Evolutionary conservation across 2,888 invertebrate genomes (phyloP).

Genomic region (Listrodromus nycthemerus): DNA sequence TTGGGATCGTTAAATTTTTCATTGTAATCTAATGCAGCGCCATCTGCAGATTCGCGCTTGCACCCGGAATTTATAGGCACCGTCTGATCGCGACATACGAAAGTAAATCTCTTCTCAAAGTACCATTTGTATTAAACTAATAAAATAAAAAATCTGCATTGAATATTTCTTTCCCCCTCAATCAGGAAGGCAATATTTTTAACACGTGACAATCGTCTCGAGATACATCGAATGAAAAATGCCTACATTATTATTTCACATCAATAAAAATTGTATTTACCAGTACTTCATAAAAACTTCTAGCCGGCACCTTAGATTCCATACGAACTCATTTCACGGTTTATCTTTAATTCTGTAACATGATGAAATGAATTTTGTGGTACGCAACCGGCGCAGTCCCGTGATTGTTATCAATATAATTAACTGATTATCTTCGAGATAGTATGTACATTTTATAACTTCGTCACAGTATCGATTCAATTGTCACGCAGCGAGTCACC

Average conservation of each 20-base stretch:
- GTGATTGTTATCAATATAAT: neutral
- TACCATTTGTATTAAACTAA: neutral
- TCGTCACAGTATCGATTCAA: conserved; percentile 16
- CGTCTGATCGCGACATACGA: neutral
- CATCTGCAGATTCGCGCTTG: neutral
- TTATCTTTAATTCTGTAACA: neutral
- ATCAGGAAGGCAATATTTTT: neutral
- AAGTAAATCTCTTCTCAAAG: neutral
- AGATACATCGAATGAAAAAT: neutral
- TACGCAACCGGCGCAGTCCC: neutral
- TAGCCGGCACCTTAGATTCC: neutral
- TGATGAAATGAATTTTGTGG: neutral
- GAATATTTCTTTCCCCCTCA: neutral
- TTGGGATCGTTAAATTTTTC: neutral
- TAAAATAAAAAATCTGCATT: neutral
- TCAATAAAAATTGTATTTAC: no score
- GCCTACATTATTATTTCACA: neutral
- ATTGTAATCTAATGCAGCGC: neutral
- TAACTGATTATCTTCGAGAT: conserved; percentile 10
- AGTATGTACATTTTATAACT: neutral
- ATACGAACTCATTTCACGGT: no score
- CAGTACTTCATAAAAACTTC: neutral
- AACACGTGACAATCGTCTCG: neutral
- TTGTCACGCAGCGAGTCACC: neutral
- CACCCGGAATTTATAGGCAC: neutral